Evolutionary conservation across 2,888 invertebrate species (phyloP), one percentile per base, ranked within the genome.

Genomic region (Sphaerophoria taeniata): DNA sequence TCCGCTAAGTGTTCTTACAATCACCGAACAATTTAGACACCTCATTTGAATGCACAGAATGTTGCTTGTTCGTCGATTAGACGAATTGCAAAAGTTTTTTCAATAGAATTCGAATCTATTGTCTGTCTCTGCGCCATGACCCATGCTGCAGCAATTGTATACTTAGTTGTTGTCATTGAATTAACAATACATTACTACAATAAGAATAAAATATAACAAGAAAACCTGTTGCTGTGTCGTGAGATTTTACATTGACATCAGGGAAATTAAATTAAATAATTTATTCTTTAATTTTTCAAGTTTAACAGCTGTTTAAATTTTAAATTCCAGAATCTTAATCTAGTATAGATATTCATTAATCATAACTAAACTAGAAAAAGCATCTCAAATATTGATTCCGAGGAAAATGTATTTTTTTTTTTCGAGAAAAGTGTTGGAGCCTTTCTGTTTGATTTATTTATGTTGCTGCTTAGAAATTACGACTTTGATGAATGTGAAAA

Each of bases 181-280:
- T 39, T 51, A 53, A 14, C 24, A 69, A 16, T 24, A 47, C 24
- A 24, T 24, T 24, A 24, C 1, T 24, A 16, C 56, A 78, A 80
- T 12, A 43, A 43, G 3, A 43, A 43, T 12, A 43, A 43, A 43
- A 43, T 53, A 53, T 12, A 36, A 63, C 11, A 63, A 49, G 14
- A 51, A 78, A 80, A 80, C 84, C 80, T 84, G 84, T 80, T 84
- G 75, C 72, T 80, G 71, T 75, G 60, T 71, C 65, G 61, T 60
- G 47, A 4, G 43, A 9, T 43, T 43, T 43, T 43, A 43, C 43
- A 43, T 43, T 43, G 43, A 43, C 43, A 43, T 11, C 43, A 3
- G 24, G 24, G 2, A 24, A 24, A 24, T 39, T 2, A 9, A 11
- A 43, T 43, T 6, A 43, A 11, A 43, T 39, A 0, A 39, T 39